A percentile compares a stretch with the other conserved stretches of the same genome.
Evolutionary conservation across 1,140 invertebrate genomes (phyloP).

Genomic region (Temnothorax longispinosus): DNA sequence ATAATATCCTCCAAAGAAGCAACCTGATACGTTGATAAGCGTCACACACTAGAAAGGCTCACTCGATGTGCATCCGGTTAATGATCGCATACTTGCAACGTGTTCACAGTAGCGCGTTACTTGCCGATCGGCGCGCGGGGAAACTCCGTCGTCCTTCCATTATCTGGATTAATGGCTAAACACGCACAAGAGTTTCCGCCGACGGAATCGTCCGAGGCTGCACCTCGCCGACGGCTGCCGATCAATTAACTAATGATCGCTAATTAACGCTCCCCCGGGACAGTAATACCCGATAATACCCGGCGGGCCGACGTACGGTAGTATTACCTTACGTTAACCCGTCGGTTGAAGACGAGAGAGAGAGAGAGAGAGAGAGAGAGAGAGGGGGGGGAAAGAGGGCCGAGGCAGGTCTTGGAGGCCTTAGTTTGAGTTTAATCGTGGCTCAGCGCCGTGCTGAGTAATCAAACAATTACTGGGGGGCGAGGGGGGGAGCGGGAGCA

Average conservation of each 20-base stretch:
- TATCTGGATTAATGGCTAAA: conserved; percentile 75
- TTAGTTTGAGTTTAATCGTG: conserved; percentile 84
- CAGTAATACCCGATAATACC: conserved; percentile 77
- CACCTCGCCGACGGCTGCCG: conserved; percentile 75
- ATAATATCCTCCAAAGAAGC: conserved; percentile 23
- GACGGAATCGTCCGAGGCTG: conserved; percentile 47
- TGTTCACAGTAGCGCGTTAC: conserved; percentile 22
- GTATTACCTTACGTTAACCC: conserved; percentile 72
- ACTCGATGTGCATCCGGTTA: conserved; percentile 27
- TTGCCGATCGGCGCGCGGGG: conserved; percentile 49
- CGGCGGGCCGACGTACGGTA: conserved; percentile 67
- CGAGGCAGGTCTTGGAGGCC: conserved; percentile 76
- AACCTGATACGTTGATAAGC: conserved; percentile 45
- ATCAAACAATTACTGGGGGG: conserved; percentile 85
- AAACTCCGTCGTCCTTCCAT: conserved; percentile 67
- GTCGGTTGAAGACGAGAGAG: conserved; percentile 55
- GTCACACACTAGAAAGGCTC: conserved; percentile 33
- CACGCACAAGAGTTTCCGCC: conserved; percentile 70
- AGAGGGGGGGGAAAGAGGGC: conserved; percentile 42
- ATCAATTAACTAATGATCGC: conserved; percentile 82
- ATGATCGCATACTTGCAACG: conserved; percentile 40
- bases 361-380: conserved; percentile 7
- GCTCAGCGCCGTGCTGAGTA: conserved; percentile 84
- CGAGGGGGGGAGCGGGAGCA: conserved; percentile 18
- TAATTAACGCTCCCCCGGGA: conserved; percentile 80